Conservation (phyloP, 2,113 vertebrate species). For the Plotosus lineatus region DNA sequence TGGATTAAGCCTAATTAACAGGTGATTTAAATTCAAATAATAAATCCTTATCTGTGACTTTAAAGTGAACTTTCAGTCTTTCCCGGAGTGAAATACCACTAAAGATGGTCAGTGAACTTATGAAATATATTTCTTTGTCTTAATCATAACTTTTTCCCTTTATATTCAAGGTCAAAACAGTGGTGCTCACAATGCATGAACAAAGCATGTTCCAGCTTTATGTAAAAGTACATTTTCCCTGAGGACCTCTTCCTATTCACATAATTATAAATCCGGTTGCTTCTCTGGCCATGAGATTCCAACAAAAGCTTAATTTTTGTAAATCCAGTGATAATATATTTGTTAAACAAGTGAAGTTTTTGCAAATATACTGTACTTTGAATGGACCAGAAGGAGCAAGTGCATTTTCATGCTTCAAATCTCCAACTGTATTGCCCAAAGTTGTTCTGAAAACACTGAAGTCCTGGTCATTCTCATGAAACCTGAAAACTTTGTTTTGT, state of each 20-base stretch:
- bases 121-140: too few species aligned
- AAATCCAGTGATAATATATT: neutral
- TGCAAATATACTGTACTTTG: neutral
- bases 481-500: too few species aligned
- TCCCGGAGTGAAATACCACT: neutral
- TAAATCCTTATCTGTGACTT: neutral
- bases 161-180: neutral
- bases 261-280: constrained; percentile 21
- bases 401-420: too few species aligned
- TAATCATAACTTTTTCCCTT: too few species aligned
- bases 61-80: neutral
- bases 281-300: constrained; percentile 3
- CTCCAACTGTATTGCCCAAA: too few species aligned
- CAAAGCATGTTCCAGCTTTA: neutral
- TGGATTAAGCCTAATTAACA: constrained; percentile 11
- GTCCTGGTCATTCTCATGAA: too few species aligned
- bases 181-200: neutral
- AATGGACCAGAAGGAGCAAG: neutral
- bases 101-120: neutral
- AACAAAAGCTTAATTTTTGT: neutral
- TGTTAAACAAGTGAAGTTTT: neutral
- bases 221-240: neutral
- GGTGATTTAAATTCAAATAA: neutral
- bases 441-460: too few species aligned
- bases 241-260: neutral